phyloP scores from a whole-genome alignment of 2,113 vertebrate genomes.

The Xiphorhynchus elegans region DNA sequence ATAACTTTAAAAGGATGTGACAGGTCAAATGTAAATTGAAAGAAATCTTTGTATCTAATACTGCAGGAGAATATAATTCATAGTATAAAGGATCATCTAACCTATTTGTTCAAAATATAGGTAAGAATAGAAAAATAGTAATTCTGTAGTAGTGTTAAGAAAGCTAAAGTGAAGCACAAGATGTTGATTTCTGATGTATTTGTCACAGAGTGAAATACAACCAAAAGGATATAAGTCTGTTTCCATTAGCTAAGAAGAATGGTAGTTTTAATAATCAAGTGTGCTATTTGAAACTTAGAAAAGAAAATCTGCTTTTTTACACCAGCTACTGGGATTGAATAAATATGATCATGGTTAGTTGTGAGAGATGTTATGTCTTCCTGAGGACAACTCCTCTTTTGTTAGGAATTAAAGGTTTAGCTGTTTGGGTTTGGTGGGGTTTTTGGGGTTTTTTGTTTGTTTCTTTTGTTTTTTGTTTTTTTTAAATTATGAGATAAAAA shows the following conservation, averaged over 20 bases:
- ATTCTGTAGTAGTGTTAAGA: neutral
- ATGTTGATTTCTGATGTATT: neutral
- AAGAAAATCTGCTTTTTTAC: neutral
- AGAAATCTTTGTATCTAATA: neutral
- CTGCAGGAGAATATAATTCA: neutral
- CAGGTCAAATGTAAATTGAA: neutral
- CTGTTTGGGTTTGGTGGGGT: neutral
- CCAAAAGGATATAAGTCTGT: neutral
- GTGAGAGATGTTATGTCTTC: neutral
- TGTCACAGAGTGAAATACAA: neutral
- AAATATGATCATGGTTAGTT: neutral
- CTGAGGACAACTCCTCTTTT: neutral
- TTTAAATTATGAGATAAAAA: neutral
- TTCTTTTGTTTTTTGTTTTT: neutral
- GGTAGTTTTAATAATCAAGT: neutral
- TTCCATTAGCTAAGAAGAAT: neutral
- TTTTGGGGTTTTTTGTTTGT: neutral
- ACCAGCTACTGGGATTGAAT: neutral
- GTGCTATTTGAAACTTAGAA: neutral
- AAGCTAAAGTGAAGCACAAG: neutral
- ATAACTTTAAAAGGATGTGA: neutral
- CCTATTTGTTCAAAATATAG: neutral
- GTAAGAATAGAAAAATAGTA: neutral
- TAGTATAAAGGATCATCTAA: neutral
- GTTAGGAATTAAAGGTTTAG: neutral